A percentile compares a stretch with the other conserved stretches of the same genome.
Evolutionary conservation across 2,888 invertebrate genomes (phyloP).

Genomic region (Pristionchus entomophagus): DNA sequence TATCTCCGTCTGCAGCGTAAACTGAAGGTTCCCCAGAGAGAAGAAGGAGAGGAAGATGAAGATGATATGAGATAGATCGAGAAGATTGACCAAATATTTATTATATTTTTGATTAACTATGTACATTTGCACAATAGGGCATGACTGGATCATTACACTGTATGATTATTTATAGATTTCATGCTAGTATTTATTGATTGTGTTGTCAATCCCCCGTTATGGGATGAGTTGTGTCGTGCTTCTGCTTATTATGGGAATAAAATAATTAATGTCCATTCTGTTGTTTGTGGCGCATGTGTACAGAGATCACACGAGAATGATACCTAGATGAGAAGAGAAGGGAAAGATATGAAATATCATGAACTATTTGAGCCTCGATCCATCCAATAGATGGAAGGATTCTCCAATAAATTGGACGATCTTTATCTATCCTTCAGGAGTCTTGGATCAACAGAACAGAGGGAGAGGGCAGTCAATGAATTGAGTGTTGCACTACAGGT

Average conservation of each 20-base stretch:
- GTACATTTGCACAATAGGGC: conserved; percentile 3
- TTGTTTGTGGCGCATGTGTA: neutral
- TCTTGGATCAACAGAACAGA: neutral
- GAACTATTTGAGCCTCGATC: neutral
- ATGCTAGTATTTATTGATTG: conserved; percentile 6
- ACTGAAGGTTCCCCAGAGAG: conserved; percentile 56
- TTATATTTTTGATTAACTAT: neutral
- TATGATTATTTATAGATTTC: neutral
- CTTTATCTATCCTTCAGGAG: conserved; percentile 17
- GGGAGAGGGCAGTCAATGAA: neutral
- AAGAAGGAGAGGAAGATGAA: conserved; percentile 51
- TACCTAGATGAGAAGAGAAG: neutral
- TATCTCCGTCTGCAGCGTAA: conserved; percentile 67
- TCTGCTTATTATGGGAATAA: conserved; percentile 10
- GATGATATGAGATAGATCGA: conserved; percentile 51
- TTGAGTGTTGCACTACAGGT: neutral
- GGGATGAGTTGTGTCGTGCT: neutral
- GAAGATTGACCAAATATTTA: neutral
- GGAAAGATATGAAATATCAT: neutral
- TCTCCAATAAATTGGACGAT: conserved; percentile 13
- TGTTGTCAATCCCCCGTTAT: neutral
- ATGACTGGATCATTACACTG: neutral
- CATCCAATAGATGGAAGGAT: conserved; percentile 20
- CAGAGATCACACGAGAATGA: conserved; percentile 4
- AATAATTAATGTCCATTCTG: neutral